Conservation (phyloP, 2,797 vertebrate genomes). For the Characodon lateralis region DNA sequence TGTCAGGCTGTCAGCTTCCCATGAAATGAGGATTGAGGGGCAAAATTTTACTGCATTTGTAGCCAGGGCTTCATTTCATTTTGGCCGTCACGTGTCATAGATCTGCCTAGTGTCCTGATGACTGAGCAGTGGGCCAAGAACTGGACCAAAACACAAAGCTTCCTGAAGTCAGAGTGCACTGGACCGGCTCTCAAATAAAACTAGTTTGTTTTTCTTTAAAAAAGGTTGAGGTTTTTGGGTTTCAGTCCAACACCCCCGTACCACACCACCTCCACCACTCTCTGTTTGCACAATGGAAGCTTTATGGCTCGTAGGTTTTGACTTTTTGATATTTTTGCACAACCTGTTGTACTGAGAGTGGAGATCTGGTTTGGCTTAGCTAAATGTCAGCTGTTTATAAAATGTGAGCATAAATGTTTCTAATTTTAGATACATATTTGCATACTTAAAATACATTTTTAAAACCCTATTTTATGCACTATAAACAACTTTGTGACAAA, state of each 20-base stretch:
- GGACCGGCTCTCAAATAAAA: constrained; percentile 73
- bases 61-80: constrained; percentile 66
- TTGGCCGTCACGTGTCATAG: constrained; percentile 63
- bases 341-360: constrained; percentile 60
- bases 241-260: constrained; percentile 71
- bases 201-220: constrained; percentile 78
- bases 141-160: constrained; percentile 65
- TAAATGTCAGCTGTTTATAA: constrained; percentile 69
- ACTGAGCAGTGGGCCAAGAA: constrained; percentile 66
- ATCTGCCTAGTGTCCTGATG: constrained; percentile 52
- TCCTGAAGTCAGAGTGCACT: constrained; percentile 76
- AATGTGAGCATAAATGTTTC: constrained; percentile 24
- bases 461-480: constrained; percentile 13
- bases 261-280: constrained; percentile 66
- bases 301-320: constrained; percentile 60
- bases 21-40: constrained; percentile 57
- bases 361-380: constrained; percentile 54
- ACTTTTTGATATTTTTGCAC: constrained; percentile 68
- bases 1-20: constrained; percentile 50
- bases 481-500: constrained; percentile 15
- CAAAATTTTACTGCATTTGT: constrained; percentile 61
- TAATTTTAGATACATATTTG: background rate
- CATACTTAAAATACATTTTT: constrained; percentile 1
- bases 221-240: constrained; percentile 76
- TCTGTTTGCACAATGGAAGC: constrained; percentile 67